Base-by-base conservation (phyloP, 2,797 vertebrate species). In the Ceryle rudis region DNA sequence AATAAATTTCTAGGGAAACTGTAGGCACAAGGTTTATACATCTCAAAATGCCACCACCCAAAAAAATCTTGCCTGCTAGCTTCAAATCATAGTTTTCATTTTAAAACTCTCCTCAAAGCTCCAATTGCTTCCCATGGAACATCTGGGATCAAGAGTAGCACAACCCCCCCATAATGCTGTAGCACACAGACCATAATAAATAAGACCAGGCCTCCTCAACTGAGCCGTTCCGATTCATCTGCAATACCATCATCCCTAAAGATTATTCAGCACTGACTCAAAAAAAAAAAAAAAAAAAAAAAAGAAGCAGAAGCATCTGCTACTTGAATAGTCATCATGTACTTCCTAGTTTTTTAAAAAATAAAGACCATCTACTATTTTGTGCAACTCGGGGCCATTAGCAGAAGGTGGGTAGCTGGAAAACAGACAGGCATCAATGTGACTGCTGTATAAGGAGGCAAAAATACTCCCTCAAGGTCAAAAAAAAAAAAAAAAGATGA, bases 211-310 rank as follows among this genome's bases (percentile, higher is more conserved):
- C 17, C 19, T 55, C 42, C 57, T 81, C 66, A 66, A 5, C 4
- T 25, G 31, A 62, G 21, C 5, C 47, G 39, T 54, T 81, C 67
- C 6, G 3, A 77, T 66, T 86, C 31, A 92, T 70, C 51, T 85
- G 39, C 58, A 84, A 81, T 64, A 47, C 19, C n/a, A 64, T 41
- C 51, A 55, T 49, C 67, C 31, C n/a, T 62, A 57, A 86, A 72
- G 61, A 73, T 84, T 92, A 87, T 55, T 90, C 55, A 85, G 62
- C 33, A 62, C 6, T 81, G 49, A 86, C 41, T 90, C n/a, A 58
- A 83, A 21, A 46, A 21, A 46, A 51, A 25, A 25, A 26, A 26
- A 25, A 25, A 26, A 26, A 58, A 83, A 21, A 46, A 21, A 46
- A 51, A 25, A 25, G 15, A 26, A 72, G 11, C 15, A 81, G 60